phyloP scores from a whole-genome alignment of 2,113 vertebrate genomes.

The Pachycephala philippinensis region DNA sequence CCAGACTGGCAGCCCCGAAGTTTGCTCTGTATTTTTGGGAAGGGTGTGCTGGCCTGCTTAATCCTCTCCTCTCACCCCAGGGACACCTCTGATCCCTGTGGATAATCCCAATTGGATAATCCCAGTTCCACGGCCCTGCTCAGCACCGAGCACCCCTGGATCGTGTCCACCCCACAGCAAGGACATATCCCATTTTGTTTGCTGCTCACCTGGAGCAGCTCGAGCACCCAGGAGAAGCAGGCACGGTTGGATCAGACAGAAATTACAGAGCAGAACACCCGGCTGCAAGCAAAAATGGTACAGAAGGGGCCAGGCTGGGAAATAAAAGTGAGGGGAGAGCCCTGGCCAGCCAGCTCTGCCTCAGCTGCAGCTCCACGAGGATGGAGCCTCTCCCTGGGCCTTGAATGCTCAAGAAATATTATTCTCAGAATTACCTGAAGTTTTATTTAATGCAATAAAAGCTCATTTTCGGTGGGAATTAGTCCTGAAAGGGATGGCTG shows the following conservation, averaged over 20 bases:
- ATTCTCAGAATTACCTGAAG: neutral
- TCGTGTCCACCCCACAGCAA: neutral
- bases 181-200: constrained; percentile 70
- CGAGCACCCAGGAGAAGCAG: constrained; percentile 60
- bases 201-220: constrained; percentile 64
- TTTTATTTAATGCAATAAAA: constrained; percentile 19
- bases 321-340: neutral
- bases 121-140: rapidly evolving
- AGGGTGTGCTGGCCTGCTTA: rapidly evolving
- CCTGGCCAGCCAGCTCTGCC: neutral
- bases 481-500: neutral
- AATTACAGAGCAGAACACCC: constrained; percentile 1
- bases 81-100: neutral
- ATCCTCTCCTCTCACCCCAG: neutral
- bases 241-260: constrained; percentile 68
- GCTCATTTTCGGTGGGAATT: neutral
- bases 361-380: rapidly evolving
- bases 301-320: neutral
- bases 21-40: rapidly evolving
- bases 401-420: neutral
- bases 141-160: neutral
- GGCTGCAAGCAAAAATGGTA: neutral
- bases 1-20: neutral
- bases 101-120: no score
- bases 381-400: neutral